Evolutionary conservation across 2,797 vertebrate species (phyloP).

Genomic region (Falco peregrinus): DNA sequence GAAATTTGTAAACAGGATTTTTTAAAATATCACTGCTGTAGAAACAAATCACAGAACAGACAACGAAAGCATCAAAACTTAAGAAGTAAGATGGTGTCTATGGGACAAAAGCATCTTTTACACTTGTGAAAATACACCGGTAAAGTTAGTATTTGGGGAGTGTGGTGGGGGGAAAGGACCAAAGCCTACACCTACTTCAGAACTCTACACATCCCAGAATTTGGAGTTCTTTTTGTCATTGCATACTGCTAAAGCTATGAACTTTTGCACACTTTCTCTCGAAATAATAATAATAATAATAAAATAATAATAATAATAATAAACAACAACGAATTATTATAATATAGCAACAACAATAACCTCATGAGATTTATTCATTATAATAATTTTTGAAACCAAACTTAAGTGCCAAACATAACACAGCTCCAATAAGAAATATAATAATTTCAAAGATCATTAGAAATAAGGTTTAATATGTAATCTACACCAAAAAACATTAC

Average conservation of each 20-base stretch:
- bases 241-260: not conserved
- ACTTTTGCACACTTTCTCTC: not conserved
- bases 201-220: not conserved
- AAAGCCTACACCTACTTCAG: not conserved
- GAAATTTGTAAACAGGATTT: not conserved
- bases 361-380: not conserved
- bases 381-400: not conserved
- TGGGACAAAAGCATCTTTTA: not conserved
- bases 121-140: not conserved
- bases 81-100: not conserved
- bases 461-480: not conserved
- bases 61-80: not conserved
- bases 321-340: no score
- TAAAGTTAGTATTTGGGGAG: not conserved
- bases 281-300: not conserved
- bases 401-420: not conserved
- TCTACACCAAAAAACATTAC: slow-evolving; percentile 61
- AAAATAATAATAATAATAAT: not conserved
- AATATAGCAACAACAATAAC: not conserved
- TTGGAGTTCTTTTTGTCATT: not conserved
- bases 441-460: not conserved
- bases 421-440: not conserved
- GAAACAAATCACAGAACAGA: not conserved
- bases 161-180: not conserved
- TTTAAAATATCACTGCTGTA: not conserved